These are phyloP conservation scores for Pseudomugil tenellus DNA, from an alignment of 2,797 vertebrate species.

Conservation along the genomic window DNA sequence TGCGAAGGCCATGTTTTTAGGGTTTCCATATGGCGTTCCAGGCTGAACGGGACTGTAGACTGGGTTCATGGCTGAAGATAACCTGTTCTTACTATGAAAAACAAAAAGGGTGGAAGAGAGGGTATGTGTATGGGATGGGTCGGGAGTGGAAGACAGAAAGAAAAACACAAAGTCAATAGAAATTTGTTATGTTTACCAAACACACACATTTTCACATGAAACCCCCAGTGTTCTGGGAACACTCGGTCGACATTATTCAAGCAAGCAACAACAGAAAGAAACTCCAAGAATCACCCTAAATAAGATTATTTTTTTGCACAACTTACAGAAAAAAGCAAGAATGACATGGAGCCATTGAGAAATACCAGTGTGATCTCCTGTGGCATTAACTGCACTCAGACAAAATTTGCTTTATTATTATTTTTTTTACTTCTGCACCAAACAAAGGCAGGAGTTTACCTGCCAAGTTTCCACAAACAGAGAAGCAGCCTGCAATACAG, in stretches of 20 bases:
- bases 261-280: constrained; percentile 34
- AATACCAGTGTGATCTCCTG: constrained; percentile 27
- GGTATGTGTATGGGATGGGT: too few relatives aligned
- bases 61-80: constrained; percentile 96
- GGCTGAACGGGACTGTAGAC: constrained; percentile 99
- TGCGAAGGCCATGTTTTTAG: constrained; percentile 97
- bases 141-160: constrained; percentile 15
- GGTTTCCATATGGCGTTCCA: constrained; percentile 96
- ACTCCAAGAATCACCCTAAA: constrained; percentile 36
- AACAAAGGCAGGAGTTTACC: constrained; percentile 13
- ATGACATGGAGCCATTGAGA: constrained; percentile 31
- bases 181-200: constrained; percentile 43
- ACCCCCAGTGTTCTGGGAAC: constrained; percentile 45
- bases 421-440: constrained; percentile 13
- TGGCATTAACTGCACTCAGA: constrained; percentile 4
- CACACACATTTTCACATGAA: constrained; percentile 24
- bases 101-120: constrained; percentile 25
- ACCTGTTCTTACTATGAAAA: constrained; percentile 86
- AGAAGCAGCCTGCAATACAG: constrained; percentile 5
- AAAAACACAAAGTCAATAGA: constrained; percentile 39
- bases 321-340: constrained; percentile 36
- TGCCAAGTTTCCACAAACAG: constrained; percentile 1
- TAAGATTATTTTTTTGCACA: too few relatives aligned
- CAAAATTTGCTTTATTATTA: constrained; percentile 25
- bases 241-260: constrained; percentile 46